Evolutionary conservation across 2,113 vertebrate genomes (phyloP).

Genomic region (Lamprotornis superbus): DNA sequence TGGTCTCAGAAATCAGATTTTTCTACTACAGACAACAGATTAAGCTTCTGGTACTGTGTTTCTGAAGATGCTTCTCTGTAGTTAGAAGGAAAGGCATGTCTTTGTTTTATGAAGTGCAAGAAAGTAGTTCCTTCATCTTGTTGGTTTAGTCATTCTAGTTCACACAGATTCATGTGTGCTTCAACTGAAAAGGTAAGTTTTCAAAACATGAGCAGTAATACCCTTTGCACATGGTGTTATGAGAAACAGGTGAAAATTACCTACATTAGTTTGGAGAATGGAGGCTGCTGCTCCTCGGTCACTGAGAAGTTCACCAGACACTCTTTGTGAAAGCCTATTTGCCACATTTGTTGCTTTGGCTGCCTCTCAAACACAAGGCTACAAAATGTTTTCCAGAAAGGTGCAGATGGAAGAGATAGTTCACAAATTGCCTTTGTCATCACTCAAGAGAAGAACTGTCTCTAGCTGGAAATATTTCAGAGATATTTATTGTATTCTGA

Average conservation of each 20-base stretch:
- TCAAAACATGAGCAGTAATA: neutral
- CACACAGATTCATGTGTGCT: neutral
- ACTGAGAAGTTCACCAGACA: neutral
- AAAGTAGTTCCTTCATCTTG: neutral
- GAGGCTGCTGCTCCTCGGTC: neutral
- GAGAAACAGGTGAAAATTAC: neutral
- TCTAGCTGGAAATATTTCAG: slow-evolving; percentile 56
- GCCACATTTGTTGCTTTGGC: neutral
- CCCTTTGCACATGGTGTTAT: neutral
- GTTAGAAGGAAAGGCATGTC: neutral
- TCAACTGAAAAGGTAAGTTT: neutral
- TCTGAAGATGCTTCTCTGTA: neutral
- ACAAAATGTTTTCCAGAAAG: neutral
- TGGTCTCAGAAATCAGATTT: neutral
- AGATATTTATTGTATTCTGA: slow-evolving; percentile 61
- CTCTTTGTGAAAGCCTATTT: neutral
- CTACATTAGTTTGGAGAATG: neutral
- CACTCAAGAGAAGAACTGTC: slow-evolving; percentile 21
- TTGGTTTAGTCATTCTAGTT: neutral
- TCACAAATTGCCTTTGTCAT: neutral
- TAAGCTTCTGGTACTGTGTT: neutral
- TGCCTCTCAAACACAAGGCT: neutral
- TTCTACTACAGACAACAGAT: neutral
- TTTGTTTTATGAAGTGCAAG: neutral
- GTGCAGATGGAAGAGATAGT: neutral